Base-by-base conservation (phyloP, 37 sponge, comb jelly and placozoan species). In the Halisarca cf. caerulea region DNA sequence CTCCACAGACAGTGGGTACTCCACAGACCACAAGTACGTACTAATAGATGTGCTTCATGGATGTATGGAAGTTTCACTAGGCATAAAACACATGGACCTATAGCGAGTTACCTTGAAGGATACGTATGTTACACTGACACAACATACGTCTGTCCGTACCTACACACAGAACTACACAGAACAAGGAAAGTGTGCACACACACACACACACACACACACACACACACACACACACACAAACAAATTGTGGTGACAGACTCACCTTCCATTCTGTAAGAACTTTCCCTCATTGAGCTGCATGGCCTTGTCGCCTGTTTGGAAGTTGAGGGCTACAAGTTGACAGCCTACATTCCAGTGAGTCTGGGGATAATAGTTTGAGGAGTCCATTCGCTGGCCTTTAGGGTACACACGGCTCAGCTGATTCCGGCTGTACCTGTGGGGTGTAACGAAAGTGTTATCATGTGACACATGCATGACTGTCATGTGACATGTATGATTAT, bases 221-320 rank as follows among this genome's bases (percentile, higher is more conserved):
- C 59, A 57, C 81, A 80, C 81, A 34, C 33, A 37, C 68, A 82
- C 66, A 34, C 66, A 30, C 68, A 82, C 32, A 23, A n/a, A n/a
- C 35, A 61, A 24, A 37, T 32, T 38, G 38, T 8, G 20, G 21
- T 37, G 35, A 39, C 40, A 0, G 14, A 68, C 88, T 78, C 61
- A 91, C 87, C 72, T 68, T 66, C 97, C 97, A 82, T 95, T 97
- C 75, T 89, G 84, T 59, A 88, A 24, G 83, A 99, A 99, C 36
- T 87, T 91, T n/a, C 96, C 99, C 36, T 97, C 90, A 83, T 97
- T 97, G 54, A 99, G 83, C 73, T 99, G 99, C 99, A 99, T 99
- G 17, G 92, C 70, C 59, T 86, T 91, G 86, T 99, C 99, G 73
- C 89, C 95, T 43, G 99, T 97, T 86, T 99, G 99, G 86, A 90